phyloP scores from a whole-genome alignment of 1,140 invertebrate species.

The Aricia agestis region DNA sequence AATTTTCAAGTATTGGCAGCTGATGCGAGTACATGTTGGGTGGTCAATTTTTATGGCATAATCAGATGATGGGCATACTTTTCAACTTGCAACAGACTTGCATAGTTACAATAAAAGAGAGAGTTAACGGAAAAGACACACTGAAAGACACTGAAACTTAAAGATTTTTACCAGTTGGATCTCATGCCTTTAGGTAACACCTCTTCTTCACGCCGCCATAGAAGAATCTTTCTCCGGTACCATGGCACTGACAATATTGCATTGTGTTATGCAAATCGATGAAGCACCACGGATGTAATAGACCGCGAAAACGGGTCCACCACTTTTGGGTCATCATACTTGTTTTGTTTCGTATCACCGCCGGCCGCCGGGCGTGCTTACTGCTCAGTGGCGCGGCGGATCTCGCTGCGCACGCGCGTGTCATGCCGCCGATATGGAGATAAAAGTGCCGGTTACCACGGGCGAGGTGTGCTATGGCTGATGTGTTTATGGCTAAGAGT shows the following conservation, averaged over 20 bases:
- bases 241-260: background rate
- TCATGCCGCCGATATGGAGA: conserved; percentile 43
- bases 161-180: too few species aligned
- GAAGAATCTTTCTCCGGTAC: too few species aligned
- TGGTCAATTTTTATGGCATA: too few species aligned
- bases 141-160: too few species aligned
- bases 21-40: too few species aligned
- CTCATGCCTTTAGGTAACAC: too few species aligned
- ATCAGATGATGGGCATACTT: too few species aligned
- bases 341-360: conserved; percentile 15
- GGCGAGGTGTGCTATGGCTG: conserved; percentile 33
- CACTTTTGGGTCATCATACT: background rate
- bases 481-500: background rate
- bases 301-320: background rate
- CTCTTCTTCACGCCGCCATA: too few species aligned
- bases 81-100: too few species aligned
- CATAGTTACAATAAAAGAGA: too few species aligned
- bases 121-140: too few species aligned
- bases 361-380: conserved; percentile 31
- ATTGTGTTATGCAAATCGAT: background rate
- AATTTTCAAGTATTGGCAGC: too few species aligned
- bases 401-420: conserved; percentile 57
- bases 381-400: conserved; percentile 54
- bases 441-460: conserved; percentile 31
- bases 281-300: background rate